phyloP scores from a whole-genome alignment of 2,113 vertebrate genomes.

The Bungarus multicinctus region DNA sequence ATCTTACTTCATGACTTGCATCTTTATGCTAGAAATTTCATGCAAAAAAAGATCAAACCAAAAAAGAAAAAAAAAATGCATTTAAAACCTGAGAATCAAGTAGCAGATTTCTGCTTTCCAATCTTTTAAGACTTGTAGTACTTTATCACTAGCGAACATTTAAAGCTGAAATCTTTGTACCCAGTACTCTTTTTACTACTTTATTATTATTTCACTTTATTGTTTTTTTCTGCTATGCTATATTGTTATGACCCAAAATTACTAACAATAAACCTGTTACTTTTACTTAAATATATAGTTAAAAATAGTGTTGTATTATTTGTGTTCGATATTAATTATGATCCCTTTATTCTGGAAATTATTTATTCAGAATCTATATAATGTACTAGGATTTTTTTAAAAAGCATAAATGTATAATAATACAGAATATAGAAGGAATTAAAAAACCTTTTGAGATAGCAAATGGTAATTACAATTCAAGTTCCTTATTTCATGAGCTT shows the following conservation, averaged over 20 bases:
- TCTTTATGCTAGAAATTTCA: neutral
- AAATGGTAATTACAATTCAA: conserved; percentile 55
- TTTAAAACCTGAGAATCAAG: neutral
- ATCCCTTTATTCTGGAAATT: neutral
- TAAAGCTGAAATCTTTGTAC: conserved; percentile 25
- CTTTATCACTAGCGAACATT: conserved; percentile 23
- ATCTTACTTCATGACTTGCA: neutral
- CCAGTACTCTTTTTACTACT: neutral
- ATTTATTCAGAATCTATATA: neutral
- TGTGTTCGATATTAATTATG: neutral
- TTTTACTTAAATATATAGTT: neutral
- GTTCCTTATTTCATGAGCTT: conserved; percentile 40
- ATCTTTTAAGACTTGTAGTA: conserved; percentile 22
- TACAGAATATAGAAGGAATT: conserved; percentile 15
- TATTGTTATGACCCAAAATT: neutral
- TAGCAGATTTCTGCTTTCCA: conserved; percentile 4
- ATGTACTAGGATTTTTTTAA: neutral
- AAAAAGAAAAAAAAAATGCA: neutral
- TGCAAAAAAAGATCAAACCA: neutral
- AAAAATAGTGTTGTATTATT: neutral
- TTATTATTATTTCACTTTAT: neutral
- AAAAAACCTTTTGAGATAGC: conserved; percentile 23
- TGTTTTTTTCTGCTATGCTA: neutral
- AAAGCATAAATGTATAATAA: conserved; percentile 17
- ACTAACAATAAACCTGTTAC: neutral